Percentiles rank a stretch among this genome's conserved stretches.
These are phyloP conservation scores for Melanotaenia boesemani DNA, from an alignment of 2,797 vertebrate genomes.

Conservation along the genomic window DNA sequence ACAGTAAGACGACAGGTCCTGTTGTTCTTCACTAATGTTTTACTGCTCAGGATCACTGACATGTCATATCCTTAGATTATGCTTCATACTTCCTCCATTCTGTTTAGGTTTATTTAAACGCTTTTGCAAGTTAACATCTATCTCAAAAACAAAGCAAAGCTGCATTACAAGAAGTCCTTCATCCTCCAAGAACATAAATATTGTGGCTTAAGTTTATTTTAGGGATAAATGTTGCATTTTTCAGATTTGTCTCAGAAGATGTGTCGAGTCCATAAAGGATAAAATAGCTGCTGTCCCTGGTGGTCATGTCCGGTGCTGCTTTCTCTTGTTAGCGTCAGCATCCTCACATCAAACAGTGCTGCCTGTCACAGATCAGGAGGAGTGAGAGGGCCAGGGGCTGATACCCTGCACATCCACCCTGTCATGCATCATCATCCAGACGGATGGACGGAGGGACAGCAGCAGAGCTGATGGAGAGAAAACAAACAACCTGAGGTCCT, in stretches of 20 bases:
- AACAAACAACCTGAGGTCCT: slow-evolving; percentile 46
- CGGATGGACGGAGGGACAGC: not conserved
- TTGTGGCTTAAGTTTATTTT: not conserved
- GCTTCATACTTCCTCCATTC: no score
- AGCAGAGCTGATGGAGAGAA: slow-evolving; percentile 23
- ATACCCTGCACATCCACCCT: slow-evolving; percentile 17
- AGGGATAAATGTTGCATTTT: not conserved
- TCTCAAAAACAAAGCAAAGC: no score
- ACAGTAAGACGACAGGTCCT: no score
- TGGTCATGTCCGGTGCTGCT: not conserved
- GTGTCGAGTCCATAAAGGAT: not conserved
- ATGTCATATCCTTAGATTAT: no score
- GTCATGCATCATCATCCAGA: slow-evolving; percentile 12
- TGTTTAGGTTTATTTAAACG: no score
- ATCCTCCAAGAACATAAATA: not conserved
- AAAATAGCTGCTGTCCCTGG: slow-evolving; percentile 4
- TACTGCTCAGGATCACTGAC: no score
- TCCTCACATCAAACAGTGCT: slow-evolving; percentile 57
- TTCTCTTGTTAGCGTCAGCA: slow-evolving; percentile 13
- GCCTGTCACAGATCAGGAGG: slow-evolving; percentile 34
- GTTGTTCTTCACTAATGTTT: no score
- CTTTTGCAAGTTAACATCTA: no score
- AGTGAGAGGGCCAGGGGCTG: slow-evolving; percentile 19
- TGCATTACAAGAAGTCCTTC: not conserved
- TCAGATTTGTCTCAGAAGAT: not conserved